phyloP scores from a whole-genome alignment of 1,140 invertebrate genomes.

The Pantala flavescens region DNA sequence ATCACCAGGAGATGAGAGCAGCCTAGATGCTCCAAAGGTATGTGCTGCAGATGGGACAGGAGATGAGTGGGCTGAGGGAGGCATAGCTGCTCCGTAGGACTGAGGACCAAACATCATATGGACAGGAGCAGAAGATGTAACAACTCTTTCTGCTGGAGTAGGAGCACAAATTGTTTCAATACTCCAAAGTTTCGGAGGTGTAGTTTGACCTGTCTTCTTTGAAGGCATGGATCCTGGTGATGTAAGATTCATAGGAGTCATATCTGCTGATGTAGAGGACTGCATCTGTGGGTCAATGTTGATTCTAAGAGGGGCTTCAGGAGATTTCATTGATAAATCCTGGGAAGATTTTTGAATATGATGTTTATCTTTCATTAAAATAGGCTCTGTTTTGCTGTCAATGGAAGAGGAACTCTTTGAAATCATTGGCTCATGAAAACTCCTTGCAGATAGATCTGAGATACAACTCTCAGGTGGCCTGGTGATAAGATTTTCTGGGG shows the following conservation, averaged over 20 bases:
- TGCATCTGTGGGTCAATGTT: background rate
- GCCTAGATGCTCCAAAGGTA: background rate
- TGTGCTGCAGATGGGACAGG: background rate
- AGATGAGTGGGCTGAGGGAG: background rate
- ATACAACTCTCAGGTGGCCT: background rate
- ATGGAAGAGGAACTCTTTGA: background rate
- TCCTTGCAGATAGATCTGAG: background rate
- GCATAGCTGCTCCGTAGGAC: background rate
- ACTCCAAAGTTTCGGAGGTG: slow-evolving; percentile 27
- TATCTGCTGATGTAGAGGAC: background rate
- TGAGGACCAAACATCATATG: background rate
- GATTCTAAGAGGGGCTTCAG: background rate
- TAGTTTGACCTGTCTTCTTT: background rate
- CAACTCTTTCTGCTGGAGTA: background rate
- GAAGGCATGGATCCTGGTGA: background rate
- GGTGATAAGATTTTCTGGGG: background rate
- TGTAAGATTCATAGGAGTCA: background rate
- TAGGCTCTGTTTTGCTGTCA: background rate
- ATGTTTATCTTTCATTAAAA: background rate
- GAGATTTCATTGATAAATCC: background rate
- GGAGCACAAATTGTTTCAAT: slow-evolving; percentile 28
- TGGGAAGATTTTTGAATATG: background rate
- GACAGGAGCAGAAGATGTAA: background rate
- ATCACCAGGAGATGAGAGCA: background rate
- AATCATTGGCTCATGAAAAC: background rate